phyloP scores from a whole-genome alignment of 1,140 invertebrate species.

The Neuroterus valhalla region DNA sequence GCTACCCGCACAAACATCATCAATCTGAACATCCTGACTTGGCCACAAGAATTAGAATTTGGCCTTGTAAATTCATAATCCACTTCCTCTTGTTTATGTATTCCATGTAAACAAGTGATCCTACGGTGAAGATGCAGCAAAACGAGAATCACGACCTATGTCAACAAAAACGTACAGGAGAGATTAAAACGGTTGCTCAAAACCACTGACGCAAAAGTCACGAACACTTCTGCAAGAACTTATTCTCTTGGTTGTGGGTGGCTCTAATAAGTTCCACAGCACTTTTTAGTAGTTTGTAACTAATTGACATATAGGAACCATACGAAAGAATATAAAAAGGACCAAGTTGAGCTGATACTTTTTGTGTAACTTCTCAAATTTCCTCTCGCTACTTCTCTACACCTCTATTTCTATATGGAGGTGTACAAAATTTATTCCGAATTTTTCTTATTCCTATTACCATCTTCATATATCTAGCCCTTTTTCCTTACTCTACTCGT shows the following conservation, averaged over 20 bases:
- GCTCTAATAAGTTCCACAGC: background rate
- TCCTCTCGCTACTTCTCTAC: too few species aligned
- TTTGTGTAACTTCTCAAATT: too few species aligned
- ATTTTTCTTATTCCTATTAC: too few species aligned
- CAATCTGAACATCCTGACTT: background rate
- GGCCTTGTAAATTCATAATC: background rate
- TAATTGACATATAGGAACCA: background rate
- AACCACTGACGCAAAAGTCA: slow-evolving; percentile 9
- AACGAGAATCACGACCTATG: background rate
- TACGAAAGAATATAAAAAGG: too few species aligned
- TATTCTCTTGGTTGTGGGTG: background rate
- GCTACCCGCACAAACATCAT: background rate
- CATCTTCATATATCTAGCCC: too few species aligned
- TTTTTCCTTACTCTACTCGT: too few species aligned
- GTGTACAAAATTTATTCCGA: too few species aligned
- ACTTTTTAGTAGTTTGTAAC: background rate
- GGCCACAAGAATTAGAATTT: background rate
- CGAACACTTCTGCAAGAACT: background rate
- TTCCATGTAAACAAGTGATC: background rate
- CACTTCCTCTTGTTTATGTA: background rate
- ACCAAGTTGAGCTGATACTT: too few species aligned
- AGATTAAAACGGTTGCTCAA: background rate
- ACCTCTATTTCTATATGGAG: too few species aligned
- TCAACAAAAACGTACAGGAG: background rate
- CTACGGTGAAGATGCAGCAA: background rate